These are phyloP conservation scores for Mallotus villosus DNA, from an alignment of 2,797 vertebrate species.

Conservation along the genomic window DNA sequence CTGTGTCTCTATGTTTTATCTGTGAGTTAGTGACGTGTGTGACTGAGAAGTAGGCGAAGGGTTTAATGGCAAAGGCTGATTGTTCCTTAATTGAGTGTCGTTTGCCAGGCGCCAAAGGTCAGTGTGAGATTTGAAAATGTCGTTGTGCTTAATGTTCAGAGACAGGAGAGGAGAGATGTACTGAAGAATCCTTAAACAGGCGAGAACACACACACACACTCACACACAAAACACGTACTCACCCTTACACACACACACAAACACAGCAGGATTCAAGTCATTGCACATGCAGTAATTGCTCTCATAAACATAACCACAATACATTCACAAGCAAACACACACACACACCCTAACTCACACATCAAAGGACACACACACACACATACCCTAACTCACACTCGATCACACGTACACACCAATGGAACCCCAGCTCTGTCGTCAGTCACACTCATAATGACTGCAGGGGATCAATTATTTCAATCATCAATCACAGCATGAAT, in stretches of 20 bases:
- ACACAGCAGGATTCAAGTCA: background rate
- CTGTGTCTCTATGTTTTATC: too few relatives aligned
- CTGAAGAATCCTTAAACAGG: constrained; percentile 22
- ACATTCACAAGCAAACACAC: background rate
- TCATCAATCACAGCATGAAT: constrained; percentile 23
- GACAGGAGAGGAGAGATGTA: constrained; percentile 15
- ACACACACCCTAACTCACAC: background rate
- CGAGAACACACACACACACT: background rate
- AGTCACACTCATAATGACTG: background rate
- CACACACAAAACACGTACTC: background rate
- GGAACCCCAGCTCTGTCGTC: background rate
- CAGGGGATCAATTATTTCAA: constrained; percentile 22
- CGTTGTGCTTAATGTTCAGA: constrained; percentile 29
- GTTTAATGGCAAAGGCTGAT: constrained; percentile 34
- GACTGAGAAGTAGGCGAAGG: background rate
- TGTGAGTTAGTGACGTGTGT: background rate
- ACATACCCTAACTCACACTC: background rate
- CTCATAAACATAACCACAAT: background rate
- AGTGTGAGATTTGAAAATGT: constrained; percentile 22
- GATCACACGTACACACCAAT: background rate
- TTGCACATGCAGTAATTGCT: background rate
- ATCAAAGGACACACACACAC: background rate
- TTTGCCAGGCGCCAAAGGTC: constrained; percentile 32
- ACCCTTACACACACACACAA: constrained; percentile 1
- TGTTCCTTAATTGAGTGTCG: constrained; percentile 39